Conservation (phyloP, 2,888 invertebrate species). For the Drosophila leonis region DNA sequence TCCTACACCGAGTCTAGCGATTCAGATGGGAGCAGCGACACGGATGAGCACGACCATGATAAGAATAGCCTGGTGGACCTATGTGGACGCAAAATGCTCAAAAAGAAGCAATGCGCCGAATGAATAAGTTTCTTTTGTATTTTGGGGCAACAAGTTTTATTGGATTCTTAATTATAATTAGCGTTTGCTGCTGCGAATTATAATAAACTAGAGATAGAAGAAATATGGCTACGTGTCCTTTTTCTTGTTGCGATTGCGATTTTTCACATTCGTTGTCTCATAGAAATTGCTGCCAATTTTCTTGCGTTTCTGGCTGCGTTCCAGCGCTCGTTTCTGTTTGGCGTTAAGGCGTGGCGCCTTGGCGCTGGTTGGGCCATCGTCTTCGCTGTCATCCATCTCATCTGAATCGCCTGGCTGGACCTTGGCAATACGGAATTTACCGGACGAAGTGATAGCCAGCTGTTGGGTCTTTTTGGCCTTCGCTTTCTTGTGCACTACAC, state of each 20-base stretch:
- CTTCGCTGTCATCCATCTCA: slow-evolving; percentile 56
- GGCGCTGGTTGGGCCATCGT: slow-evolving; percentile 63
- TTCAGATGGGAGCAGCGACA: slow-evolving; percentile 89
- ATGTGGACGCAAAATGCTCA: slow-evolving; percentile 77
- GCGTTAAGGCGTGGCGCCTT: slow-evolving; percentile 89
- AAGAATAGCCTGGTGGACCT: slow-evolving; percentile 68
- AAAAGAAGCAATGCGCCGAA: slow-evolving; percentile 69
- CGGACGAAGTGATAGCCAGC: slow-evolving; percentile 86
- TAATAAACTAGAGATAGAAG: slow-evolving; percentile 53
- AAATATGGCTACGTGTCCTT: slow-evolving; percentile 71
- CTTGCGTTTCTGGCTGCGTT: slow-evolving; percentile 91
- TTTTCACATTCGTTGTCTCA: slow-evolving; percentile 95
- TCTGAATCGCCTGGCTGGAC: slow-evolving; percentile 86
- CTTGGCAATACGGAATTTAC: slow-evolving; percentile 86
- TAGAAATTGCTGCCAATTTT: slow-evolving; percentile 96
- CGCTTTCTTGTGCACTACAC: slow-evolving; percentile 82
- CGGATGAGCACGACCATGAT: slow-evolving; percentile 80
- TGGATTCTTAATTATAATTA: slow-evolving; percentile 58
- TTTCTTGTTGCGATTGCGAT: slow-evolving; percentile 90
- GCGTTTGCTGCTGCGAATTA: slow-evolving; percentile 43
- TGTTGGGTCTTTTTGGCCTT: slow-evolving; percentile 85
- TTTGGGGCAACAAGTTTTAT: slow-evolving; percentile 36
- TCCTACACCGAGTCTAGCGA: slow-evolving; percentile 91
- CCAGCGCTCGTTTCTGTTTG: slow-evolving; percentile 91
- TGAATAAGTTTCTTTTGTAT: slow-evolving; percentile 31